phyloP scores from a whole-genome alignment of 2,113 vertebrate species.

The Globicephala melas region DNA sequence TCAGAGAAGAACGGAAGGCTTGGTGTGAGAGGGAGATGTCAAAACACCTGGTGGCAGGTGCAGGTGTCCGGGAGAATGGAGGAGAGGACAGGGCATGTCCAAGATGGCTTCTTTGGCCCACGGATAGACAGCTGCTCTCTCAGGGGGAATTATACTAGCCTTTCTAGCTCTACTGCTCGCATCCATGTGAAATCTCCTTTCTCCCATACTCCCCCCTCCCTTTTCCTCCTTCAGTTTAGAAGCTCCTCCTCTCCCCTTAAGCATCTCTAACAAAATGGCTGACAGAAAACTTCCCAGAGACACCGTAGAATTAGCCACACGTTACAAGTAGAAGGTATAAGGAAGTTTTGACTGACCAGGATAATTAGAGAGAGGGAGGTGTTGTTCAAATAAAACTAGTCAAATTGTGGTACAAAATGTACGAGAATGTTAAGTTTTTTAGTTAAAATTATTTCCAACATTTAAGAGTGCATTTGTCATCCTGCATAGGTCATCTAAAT shows the following conservation, averaged over 20 bases:
- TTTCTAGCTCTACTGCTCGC: not conserved
- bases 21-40: not conserved
- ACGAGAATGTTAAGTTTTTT: slow-evolving; percentile 47
- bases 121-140: not conserved
- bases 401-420: slow-evolving; percentile 25
- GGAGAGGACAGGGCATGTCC: not conserved
- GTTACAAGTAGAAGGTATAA: not conserved
- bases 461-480: slow-evolving; percentile 60
- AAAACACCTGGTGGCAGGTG: not conserved
- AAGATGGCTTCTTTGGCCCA: not conserved
- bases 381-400: slow-evolving; percentile 46
- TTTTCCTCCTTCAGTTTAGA: not conserved
- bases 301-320: not conserved
- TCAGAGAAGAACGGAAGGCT: not conserved
- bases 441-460: slow-evolving; percentile 50
- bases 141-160: not conserved
- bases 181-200: not conserved
- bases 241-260: not conserved
- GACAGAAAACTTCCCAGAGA: not conserved
- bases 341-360: slow-evolving; percentile 29
- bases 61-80: too few species aligned
- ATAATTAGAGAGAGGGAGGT: slow-evolving; percentile 15
- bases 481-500: slow-evolving; percentile 26
- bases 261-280: not conserved
- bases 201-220: not conserved